Evolutionary conservation across 2,797 vertebrate species (phyloP).

Genomic region (Phylloscopus collybita): DNA sequence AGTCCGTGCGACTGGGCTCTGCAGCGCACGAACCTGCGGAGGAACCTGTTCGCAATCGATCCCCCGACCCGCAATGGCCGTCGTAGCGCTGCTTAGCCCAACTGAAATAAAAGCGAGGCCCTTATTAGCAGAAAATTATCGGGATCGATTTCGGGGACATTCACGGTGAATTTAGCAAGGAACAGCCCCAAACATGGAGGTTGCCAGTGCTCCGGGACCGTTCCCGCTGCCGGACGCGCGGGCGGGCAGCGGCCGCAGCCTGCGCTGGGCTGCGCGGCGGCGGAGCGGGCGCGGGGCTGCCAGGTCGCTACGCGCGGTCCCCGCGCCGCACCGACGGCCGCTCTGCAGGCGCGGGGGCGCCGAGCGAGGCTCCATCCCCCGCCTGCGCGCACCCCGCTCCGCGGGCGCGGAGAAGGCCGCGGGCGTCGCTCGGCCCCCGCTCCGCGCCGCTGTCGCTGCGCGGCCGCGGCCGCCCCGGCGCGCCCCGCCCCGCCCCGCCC

Average conservation of each 20-base stretch:
- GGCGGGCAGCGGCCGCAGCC: background rate
- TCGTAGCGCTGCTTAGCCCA: background rate
- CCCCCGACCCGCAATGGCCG: background rate
- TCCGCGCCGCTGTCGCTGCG: background rate
- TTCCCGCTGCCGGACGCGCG: background rate
- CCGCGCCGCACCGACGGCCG: background rate
- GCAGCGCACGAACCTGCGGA: background rate
- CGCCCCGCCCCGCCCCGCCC: background rate
- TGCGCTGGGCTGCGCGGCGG: background rate
- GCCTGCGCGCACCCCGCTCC: background rate
- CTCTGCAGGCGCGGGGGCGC: constrained; percentile 20
- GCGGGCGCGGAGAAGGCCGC: background rate
- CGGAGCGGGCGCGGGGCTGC: background rate
- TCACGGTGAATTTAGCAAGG: background rate
- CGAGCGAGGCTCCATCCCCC: background rate
- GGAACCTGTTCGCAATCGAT: background rate
- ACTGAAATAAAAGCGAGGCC: background rate
- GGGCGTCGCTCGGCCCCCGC: constrained; percentile 2
- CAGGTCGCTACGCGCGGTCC: no score
- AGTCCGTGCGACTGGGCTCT: background rate
- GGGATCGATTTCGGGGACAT: background rate
- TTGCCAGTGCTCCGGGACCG: background rate
- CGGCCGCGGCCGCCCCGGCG: background rate
- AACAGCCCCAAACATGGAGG: constrained; percentile 1
- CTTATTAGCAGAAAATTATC: background rate